Percentiles rank a stretch among this genome's conserved stretches.
These are phyloP conservation scores for Rhabdophis nuchalis DNA, from an alignment of 2,797 vertebrate species.

Conservation along the genomic window DNA sequence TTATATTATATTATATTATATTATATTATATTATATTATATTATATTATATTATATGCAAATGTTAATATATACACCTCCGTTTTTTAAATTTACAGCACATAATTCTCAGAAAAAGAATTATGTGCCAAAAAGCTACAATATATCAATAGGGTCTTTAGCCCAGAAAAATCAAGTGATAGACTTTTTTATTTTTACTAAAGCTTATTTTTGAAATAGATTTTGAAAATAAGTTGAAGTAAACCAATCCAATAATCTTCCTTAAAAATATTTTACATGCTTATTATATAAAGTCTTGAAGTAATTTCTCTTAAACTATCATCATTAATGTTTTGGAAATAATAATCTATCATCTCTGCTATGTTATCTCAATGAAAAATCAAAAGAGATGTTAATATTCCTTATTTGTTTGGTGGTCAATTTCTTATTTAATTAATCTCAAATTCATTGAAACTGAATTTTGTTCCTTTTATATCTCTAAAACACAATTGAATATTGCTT, in stretches of 20 bases:
- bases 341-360: background rate
- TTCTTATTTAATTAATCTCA: background rate
- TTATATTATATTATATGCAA: background rate
- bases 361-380: background rate
- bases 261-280: background rate
- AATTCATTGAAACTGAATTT: background rate
- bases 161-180: background rate
- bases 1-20: background rate
- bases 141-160: background rate
- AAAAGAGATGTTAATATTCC: background rate
- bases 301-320: background rate
- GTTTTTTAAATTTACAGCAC: background rate
- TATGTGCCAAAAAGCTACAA: background rate
- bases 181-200: background rate
- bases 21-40: no score
- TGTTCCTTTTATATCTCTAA: background rate
- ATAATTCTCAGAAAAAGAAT: background rate
- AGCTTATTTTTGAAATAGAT: background rate
- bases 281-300: background rate
- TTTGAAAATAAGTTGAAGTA: background rate
- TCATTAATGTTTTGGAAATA: background rate
- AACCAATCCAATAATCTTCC: background rate
- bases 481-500: background rate
- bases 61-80: background rate
- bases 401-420: background rate